phyloP scores from a whole-genome alignment of 30 jellyfish, hydroid and myxozoan genomes.

The Cassiopea andromeda region DNA sequence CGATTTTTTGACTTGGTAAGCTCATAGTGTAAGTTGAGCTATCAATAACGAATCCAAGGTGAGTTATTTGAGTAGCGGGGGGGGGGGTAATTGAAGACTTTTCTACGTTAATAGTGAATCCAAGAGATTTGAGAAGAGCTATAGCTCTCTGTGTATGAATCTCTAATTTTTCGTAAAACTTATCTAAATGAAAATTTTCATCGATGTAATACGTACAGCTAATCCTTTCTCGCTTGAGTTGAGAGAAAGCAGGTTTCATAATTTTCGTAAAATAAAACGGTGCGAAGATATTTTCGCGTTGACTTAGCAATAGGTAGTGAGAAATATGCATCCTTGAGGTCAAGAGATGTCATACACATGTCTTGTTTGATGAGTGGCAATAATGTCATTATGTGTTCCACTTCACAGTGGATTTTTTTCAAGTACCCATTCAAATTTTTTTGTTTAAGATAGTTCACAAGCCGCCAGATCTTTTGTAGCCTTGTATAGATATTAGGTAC shows the following conservation, averaged over 20 bases:
- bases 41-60: conserved; percentile 21
- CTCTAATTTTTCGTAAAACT: background rate
- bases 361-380: background rate
- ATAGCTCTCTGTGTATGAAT: background rate
- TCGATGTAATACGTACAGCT: conserved; percentile 6
- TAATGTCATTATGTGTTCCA: conserved; percentile 29
- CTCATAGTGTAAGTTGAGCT: background rate
- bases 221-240: background rate
- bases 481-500: background rate
- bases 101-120: conserved; percentile 34
- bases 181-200: background rate
- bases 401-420: conserved; percentile 1
- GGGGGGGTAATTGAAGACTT: background rate
- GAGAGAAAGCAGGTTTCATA: conserved; percentile 31
- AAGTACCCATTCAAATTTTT: background rate
- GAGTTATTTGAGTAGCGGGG: background rate
- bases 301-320: conserved; percentile 8
- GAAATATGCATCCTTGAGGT: conserved; percentile 55
- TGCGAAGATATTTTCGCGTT: conserved; percentile 12
- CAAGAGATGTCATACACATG: conserved; percentile 31
- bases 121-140: background rate
- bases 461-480: background rate
- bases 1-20: conserved; percentile 1
- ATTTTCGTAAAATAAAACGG: conserved; percentile 45
- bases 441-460: background rate